A percentile compares a stretch with the other conserved stretches of the same genome.
phyloP scores from a whole-genome alignment of 2,113 vertebrate species.

The Megatriorchis doriae region DNA sequence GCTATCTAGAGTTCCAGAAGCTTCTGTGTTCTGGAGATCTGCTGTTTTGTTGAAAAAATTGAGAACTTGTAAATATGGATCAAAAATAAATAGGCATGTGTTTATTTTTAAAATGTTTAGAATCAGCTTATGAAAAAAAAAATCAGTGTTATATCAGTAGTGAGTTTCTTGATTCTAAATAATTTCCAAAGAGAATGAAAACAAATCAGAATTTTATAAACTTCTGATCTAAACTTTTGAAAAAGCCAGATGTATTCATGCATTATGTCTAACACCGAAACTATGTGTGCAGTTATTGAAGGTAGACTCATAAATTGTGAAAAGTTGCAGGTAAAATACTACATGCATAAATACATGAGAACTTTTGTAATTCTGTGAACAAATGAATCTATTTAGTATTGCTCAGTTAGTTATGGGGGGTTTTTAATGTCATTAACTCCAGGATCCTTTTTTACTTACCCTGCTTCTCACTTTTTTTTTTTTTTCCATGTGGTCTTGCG shows the following conservation, averaged over 20 bases:
- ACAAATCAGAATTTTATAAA: not conserved
- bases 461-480: not conserved
- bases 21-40: not conserved
- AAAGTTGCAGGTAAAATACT: not conserved
- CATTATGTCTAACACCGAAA: not conserved
- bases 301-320: not conserved
- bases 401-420: not conserved
- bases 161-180: not conserved
- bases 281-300: not conserved
- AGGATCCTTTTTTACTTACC: not conserved
- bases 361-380: not conserved
- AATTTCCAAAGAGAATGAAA: not conserved
- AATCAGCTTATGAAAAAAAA: not conserved
- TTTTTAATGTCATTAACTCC: not conserved
- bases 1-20: not conserved
- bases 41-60: not conserved
- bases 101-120: not conserved
- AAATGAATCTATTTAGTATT: not conserved
- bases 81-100: not conserved
- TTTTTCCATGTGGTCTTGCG: not conserved
- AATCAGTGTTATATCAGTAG: not conserved
- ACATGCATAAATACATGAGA: not conserved
- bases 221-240: not conserved
- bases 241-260: not conserved
- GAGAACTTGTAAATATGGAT: not conserved